Evolutionary conservation across 2,888 invertebrate species (phyloP), one percentile per base, ranked within the genome.

Genomic region (Synanthedon myopaeformis): DNA sequence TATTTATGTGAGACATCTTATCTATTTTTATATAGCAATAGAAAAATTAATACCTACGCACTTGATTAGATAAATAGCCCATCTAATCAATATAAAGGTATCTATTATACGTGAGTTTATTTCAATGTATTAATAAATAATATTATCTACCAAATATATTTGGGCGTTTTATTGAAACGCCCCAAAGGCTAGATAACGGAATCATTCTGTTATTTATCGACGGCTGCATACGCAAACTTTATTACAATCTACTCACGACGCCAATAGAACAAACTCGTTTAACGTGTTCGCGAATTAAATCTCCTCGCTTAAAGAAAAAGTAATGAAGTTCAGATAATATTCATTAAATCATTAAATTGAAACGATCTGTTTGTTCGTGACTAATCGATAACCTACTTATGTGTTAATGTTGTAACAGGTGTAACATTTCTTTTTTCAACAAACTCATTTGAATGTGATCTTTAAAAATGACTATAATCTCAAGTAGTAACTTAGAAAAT

Each of bases 151-250:
- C 14, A 45, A n/a, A 45, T 45, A 45, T 45, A 45, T 45, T 45
- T 45, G 45, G 45, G 45, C 14, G 13, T 45, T 45, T 45, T 45
- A 45, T 45, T 45, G 14, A 3, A 13, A 14, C 14, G 14, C 45
- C 51, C 50, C 52, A 41, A 49, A 49, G 14, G 23, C 52, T 23
- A 51, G 56, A 56, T 56, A 56, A 54, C 54, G 14, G 52, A 53
- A 56, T 35, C 51, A 52, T 56, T 52, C n/a, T 51, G 49, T 51
- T 52, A 45, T 45, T 45, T 13, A 45, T 45, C 14, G n/a, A 14
- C 13, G 13, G 3, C 4, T n/a, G n/a, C 45, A 14, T 45, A 45
- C 14, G n/a, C 45, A 14, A 13, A 45, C 14, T 8, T 13, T 45
- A 45, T 13, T 45, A n/a, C n/a, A 45, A 13, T 45, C 42, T n/a